A percentile compares a stretch with the other conserved stretches of the same genome.
These are phyloP conservation scores for Netelia fuscicornis DNA, from an alignment of 2,888 invertebrate genomes.

Conservation along the genomic window DNA sequence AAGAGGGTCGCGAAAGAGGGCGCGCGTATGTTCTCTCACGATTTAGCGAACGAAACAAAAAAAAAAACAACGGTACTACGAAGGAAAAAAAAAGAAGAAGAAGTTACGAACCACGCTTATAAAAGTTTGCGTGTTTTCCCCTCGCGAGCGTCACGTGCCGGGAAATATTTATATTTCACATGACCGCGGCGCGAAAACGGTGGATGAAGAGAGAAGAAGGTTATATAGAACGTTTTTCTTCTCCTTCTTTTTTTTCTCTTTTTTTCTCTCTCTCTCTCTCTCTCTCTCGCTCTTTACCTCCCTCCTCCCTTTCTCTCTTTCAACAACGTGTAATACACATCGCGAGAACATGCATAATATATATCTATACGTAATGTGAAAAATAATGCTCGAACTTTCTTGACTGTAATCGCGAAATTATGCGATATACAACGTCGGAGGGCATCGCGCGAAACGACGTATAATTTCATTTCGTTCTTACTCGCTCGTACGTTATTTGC, in stretches of 20 bases:
- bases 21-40: constrained; percentile 53
- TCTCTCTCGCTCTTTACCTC: too few species aligned
- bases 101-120: constrained; percentile 60
- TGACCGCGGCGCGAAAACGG: constrained; percentile 34
- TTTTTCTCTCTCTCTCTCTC: too few species aligned
- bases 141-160: constrained; percentile 56
- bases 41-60: constrained; percentile 42
- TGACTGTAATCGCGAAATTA: background rate
- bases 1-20: constrained; percentile 20
- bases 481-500: too few species aligned
- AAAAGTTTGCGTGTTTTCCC: constrained; percentile 66
- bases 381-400: constrained; percentile 14
- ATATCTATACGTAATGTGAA: background rate
- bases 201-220: constrained; percentile 49
- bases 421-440: background rate
- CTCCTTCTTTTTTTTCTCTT: background rate
- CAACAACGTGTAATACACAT: constrained; percentile 28
- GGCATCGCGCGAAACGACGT: too few species aligned
- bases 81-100: constrained; percentile 39
- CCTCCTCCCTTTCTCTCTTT: constrained; percentile 23
- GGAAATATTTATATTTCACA: constrained; percentile 65
- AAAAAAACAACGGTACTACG: background rate
- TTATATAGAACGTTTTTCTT: constrained; percentile 6
- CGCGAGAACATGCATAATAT: background rate
- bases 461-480: too few species aligned